Conservation (phyloP, 1,140 invertebrate species). For the Drosophila bocki region DNA sequence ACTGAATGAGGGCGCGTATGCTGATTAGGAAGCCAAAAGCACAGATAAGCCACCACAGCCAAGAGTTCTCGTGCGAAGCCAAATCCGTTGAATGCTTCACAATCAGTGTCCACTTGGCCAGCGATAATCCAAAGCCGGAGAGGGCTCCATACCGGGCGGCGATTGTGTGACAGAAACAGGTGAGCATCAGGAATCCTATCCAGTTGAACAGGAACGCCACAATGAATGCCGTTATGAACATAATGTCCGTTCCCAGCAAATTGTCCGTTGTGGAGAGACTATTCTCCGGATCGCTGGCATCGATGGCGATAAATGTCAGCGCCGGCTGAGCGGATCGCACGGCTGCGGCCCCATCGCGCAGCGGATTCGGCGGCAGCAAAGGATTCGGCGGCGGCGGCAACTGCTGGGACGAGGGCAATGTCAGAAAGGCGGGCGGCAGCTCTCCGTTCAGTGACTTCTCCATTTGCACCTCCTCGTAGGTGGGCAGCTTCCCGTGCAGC, state of each 20-base stretch:
- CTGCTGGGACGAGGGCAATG: slow-evolving; percentile 66
- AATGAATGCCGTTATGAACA: slow-evolving; percentile 95
- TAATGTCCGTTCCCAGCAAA: slow-evolving; percentile 93
- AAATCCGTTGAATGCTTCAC: slow-evolving; percentile 95
- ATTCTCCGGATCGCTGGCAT: slow-evolving; percentile 88
- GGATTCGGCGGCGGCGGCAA: slow-evolving; percentile 71
- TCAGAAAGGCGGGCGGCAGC: slow-evolving; percentile 76
- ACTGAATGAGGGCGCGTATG: slow-evolving; percentile 94
- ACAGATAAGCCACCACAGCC: slow-evolving; percentile 96
- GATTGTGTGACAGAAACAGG: slow-evolving; percentile 97
- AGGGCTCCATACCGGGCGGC: slow-evolving; percentile 96
- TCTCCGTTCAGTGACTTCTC: slow-evolving; percentile 93
- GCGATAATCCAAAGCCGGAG: slow-evolving; percentile 95
- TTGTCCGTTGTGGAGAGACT: slow-evolving; percentile 89
- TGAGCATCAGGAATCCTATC: slow-evolving; percentile 96
- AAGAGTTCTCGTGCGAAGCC: slow-evolving; percentile 93
- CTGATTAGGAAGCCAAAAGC: slow-evolving; percentile 95
- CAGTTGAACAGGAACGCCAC: slow-evolving; percentile 97
- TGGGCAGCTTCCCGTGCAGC: slow-evolving; percentile 92
- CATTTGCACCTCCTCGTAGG: slow-evolving; percentile 95
- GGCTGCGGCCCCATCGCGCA: slow-evolving; percentile 85
- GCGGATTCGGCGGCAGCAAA: slow-evolving; percentile 65
- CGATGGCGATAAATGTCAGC: slow-evolving; percentile 90
- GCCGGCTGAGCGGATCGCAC: slow-evolving; percentile 86
- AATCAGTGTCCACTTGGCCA: slow-evolving; percentile 97